phyloP scores from a whole-genome alignment of 2,888 invertebrate genomes.

The Leptothorax acervorum region DNA sequence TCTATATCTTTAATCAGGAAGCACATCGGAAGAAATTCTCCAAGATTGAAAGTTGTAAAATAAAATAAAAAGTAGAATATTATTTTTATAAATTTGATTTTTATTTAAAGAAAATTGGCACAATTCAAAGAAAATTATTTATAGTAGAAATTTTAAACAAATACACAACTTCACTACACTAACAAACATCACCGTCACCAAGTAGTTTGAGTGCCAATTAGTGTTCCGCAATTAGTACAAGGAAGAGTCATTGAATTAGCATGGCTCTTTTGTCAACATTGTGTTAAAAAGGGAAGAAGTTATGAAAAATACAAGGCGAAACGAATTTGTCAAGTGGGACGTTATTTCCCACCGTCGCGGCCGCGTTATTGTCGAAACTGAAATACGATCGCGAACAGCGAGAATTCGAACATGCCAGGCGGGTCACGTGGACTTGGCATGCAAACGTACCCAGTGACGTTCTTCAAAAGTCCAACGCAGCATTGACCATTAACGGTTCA shows the following conservation, averaged over 20 bases:
- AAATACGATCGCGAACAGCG: slow-evolving; percentile 5
- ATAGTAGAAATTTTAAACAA: background rate
- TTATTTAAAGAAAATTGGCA: background rate
- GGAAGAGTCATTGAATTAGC: slow-evolving; percentile 49
- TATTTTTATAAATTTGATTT: background rate
- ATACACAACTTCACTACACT: background rate
- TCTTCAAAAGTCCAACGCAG: background rate
- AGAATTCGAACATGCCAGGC: slow-evolving; percentile 26
- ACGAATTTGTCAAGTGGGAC: background rate
- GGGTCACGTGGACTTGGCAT: slow-evolving; percentile 29
- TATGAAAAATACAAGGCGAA: background rate
- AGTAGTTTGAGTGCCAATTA: slow-evolving; percentile 52
- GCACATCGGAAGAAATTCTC: background rate
- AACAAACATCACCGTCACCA: background rate
- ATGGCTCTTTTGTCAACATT: background rate
- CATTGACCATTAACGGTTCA: background rate
- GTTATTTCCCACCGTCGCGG: background rate
- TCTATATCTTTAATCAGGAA: background rate
- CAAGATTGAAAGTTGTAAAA: background rate
- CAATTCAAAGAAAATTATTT: background rate
- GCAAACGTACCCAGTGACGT: slow-evolving; percentile 14
- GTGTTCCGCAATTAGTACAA: slow-evolving; percentile 49
- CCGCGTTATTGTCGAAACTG: slow-evolving; percentile 31
- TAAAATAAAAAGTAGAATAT: background rate
- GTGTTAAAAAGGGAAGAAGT: background rate